Evolutionary conservation across 2,888 invertebrate species (phyloP), one percentile per base, ranked within the genome.

Genomic region (Tholera decimalis): DNA sequence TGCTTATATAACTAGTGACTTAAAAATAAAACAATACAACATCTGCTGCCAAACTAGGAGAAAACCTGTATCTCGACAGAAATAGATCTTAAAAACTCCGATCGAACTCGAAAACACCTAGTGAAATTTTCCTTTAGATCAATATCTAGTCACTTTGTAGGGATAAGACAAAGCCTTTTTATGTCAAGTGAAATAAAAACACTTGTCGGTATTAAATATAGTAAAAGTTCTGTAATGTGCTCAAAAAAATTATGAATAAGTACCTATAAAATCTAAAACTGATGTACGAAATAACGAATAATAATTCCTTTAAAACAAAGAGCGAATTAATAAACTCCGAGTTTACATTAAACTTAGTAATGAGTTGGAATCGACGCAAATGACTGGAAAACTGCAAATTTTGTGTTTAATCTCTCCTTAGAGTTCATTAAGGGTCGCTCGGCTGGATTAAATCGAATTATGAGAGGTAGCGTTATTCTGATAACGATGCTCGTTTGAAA

Each of bases 361-460:
- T 75, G 73, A 84, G 79, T 78, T 79, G 37, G 59, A 63, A 59
- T 55, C 63, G 51, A 56, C 61, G 67, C 68, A 79, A 85, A 80
- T 82, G 72, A 79, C 75, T 82, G 64, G 71, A 77, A 79, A 81
- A 82, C 83, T 80, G 83, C 64, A 61, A 79, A 82, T 79, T 79
- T 74, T 59, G 59, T 78, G 71, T 76, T 77, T 77, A 82, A 82
- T 73, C 70, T 72, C 69, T 77, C 71, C 71, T 79, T 74, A 61
- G 59, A 61, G 70, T 80, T 79, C 71, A 75, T 83, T 87, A 79
- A 78, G 9, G 18, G 44, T 26, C 41, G 33, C 53, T 44, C 71
- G 69, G 75, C 68, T 57, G 59, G 72, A 80, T 79, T 68, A 80
- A 80, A 87, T 85, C 82, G 54, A 81, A 77, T 87, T 84, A 83